Percentiles rank a stretch among this genome's conserved stretches.
These are phyloP conservation scores for Dicranocentrus wangi DNA, from an alignment of 2,888 invertebrate genomes.

Conservation along the genomic window DNA sequence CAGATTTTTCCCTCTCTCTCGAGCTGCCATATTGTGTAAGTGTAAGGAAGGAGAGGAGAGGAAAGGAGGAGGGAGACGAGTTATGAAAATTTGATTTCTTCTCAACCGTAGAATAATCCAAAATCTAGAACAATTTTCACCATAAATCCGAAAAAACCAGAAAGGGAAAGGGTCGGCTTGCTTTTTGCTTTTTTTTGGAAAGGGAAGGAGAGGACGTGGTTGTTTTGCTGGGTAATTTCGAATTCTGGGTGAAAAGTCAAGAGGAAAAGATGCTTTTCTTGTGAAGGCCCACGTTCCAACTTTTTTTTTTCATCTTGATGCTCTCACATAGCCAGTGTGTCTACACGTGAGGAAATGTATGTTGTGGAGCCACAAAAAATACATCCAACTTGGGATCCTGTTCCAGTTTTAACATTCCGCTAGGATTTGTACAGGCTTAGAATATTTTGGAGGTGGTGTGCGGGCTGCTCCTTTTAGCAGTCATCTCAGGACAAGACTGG, in stretches of 20 bases:
- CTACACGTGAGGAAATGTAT: slow-evolving; percentile 38
- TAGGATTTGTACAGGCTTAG: slow-evolving; percentile 55
- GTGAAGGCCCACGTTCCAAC: not conserved
- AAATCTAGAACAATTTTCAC: slow-evolving; percentile 56
- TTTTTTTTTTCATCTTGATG: slow-evolving; percentile 2
- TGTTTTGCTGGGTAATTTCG: slow-evolving; percentile 43
- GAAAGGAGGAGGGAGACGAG: slow-evolving; percentile 10
- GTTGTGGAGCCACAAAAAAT: slow-evolving; percentile 17
- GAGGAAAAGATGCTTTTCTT: slow-evolving; percentile 36
- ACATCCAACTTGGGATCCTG: not conserved
- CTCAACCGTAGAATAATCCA: slow-evolving; percentile 48
- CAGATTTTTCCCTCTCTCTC: not conserved
- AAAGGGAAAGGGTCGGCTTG: not conserved
- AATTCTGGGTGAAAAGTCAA: slow-evolving; percentile 54
- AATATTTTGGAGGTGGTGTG: slow-evolving; percentile 21
- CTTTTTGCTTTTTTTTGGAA: slow-evolving; percentile 13
- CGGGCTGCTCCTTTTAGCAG: slow-evolving; percentile 37
- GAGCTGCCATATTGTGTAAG: not conserved
- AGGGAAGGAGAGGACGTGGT: slow-evolving; percentile 23
- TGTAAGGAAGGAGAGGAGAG: slow-evolving; percentile 9
- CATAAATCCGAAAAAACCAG: slow-evolving; percentile 43
- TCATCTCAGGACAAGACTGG: slow-evolving; percentile 56
- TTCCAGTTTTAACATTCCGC: slow-evolving; percentile 48
- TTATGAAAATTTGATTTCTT: slow-evolving; percentile 58
- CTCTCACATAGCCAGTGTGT: not conserved